phyloP scores from a whole-genome alignment of 2,113 vertebrate species.

The Pandion haliaetus region DNA sequence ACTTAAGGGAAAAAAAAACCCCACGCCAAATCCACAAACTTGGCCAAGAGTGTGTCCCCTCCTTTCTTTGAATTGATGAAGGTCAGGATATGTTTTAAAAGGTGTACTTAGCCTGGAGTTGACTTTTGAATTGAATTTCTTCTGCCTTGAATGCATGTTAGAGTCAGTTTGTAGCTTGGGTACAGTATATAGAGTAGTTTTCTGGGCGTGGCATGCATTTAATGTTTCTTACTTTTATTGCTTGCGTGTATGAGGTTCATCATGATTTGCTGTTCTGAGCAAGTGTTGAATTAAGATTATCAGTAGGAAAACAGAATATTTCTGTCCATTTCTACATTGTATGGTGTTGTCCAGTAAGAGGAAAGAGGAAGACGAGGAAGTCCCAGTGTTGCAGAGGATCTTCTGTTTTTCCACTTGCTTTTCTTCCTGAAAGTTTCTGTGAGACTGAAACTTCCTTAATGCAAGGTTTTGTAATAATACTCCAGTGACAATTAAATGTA shows the following conservation, averaged over 20 bases:
- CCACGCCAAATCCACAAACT: not conserved
- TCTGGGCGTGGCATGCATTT: not conserved
- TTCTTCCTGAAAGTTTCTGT: not conserved
- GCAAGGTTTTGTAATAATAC: not conserved
- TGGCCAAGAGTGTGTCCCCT: not conserved
- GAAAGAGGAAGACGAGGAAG: not conserved
- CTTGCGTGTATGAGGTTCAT: not conserved
- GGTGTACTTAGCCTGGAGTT: not conserved
- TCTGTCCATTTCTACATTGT: not conserved
- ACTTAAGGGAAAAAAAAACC: not conserved
- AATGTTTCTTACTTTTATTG: not conserved
- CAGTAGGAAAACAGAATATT: not conserved
- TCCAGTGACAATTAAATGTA: not conserved
- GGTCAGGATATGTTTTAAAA: constrained; percentile 27
- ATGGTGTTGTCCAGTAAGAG: not conserved
- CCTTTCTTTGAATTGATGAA: not conserved
- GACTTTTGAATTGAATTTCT: constrained; percentile 25
- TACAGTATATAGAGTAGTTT: not conserved
- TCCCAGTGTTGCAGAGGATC: not conserved
- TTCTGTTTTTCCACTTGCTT: not conserved
- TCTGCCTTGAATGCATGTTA: not conserved
- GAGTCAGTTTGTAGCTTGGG: not conserved
- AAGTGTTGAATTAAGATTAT: not conserved
- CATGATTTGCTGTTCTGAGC: not conserved
- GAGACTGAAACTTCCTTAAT: not conserved